Conservation (phyloP, 1,140 invertebrate genomes). For the Centruroides sculpturatus region DNA sequence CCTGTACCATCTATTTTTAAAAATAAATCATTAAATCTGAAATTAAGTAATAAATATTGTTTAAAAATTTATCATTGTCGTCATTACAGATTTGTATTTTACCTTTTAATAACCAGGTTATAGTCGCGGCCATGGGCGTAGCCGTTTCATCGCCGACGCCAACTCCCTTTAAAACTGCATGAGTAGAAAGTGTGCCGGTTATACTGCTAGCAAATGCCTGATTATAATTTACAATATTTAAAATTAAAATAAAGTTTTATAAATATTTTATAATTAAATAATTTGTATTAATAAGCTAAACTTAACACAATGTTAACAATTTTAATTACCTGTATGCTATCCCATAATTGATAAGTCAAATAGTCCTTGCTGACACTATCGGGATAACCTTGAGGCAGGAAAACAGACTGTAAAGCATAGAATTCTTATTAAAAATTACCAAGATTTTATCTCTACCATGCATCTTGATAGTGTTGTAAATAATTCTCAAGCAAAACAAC, state of each 20-base stretch:
- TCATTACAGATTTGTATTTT: background rate
- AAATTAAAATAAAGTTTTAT: no score
- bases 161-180: constrained; percentile 75
- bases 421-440: no score
- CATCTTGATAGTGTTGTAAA: no score
- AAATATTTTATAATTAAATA: no score
- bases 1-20: constrained; percentile 36
- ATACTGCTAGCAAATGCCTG: constrained; percentile 84
- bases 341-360: constrained; percentile 80
- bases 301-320: constrained; percentile 14
- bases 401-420: constrained; percentile 44
- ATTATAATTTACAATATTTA: constrained; percentile 1
- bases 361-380: constrained; percentile 83
- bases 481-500: no score
- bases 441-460: no score
- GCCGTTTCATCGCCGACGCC: constrained; percentile 77
- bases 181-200: constrained; percentile 65
- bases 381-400: constrained; percentile 78
- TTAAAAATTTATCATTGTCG: background rate
- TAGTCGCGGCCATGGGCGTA: constrained; percentile 74
- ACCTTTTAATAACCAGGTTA: constrained; percentile 84
- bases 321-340: constrained; percentile 62
- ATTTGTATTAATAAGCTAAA: background rate
- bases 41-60: background rate
- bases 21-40: background rate